Base-by-base conservation (phyloP, 1,140 invertebrate genomes). In the Trissolcus basalis region DNA sequence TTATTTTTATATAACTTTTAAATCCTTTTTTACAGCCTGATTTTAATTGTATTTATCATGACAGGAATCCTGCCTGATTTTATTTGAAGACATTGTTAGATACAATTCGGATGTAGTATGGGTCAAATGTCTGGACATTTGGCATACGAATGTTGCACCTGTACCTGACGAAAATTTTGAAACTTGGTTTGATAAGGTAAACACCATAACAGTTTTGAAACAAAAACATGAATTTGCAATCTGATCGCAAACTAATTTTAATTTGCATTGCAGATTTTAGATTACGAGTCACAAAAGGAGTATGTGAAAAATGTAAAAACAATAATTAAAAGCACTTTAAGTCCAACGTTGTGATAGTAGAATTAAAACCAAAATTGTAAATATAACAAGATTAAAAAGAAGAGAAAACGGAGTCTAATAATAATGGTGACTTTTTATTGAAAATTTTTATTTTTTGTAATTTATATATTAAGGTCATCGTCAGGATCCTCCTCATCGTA, bases 401-500 rank as follows among this genome's bases (percentile, higher is more conserved):
- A 27, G 2, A 27, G 6, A 27, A 27, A 27, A 27, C 19, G n/a
- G n/a, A n/a, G n/a, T n/a, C n/a, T n/a, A n/a, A n/a, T n/a, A n/a
- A n/a, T n/a, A n/a, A n/a, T n/a, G n/a, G n/a, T 27, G 19, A 27
- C 1, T 27, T 27, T 27, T 27, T 27, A 6, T 6, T 27, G 1
- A 27, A 27, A 27, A 4, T 4, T 39, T 9, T 39, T 39, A 39
- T 39, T 39, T 39, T 2, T 39, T 74, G 36, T 43, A 65, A 48
- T 50, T 80, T 79, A 89, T 64, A 89, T 82, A 75, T 81, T 81
- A 44, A 89, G 76, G 79, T 89, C 88, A 80, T 89, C 86, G 79
- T 91, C 90, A 10, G 90, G 90, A 87, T 91, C 90, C 80, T 91
- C 90, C 47, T 90, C 90, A 72, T 91, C 90, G 4, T 90, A 85